phyloP scores from a whole-genome alignment of 2,113 vertebrate species.

The Steatornis caripensis region DNA sequence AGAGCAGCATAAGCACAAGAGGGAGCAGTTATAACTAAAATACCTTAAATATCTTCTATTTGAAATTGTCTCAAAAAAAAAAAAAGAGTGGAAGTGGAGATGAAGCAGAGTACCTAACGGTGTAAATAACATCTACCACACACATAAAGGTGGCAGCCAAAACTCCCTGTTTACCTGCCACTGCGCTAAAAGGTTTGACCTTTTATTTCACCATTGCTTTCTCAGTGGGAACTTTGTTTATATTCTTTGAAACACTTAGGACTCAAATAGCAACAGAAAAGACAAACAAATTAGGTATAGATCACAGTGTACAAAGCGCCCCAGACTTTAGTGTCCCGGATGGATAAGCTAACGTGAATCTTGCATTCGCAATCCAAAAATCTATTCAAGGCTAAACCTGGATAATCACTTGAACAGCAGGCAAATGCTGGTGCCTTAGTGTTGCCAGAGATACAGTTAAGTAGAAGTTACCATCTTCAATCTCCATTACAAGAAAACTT shows the following conservation, averaged over 20 bases:
- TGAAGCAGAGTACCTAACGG: neutral
- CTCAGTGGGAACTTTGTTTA: neutral
- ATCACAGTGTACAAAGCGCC: neutral
- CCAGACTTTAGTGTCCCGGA: neutral
- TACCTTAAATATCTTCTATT: neutral
- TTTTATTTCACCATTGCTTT: neutral
- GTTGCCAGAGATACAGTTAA: neutral
- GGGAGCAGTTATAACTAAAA: slow-evolving; percentile 3
- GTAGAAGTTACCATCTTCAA: neutral
- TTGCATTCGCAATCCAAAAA: neutral
- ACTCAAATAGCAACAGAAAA: neutral
- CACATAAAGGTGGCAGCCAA: neutral
- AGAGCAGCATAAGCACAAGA: neutral
- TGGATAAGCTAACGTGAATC: neutral
- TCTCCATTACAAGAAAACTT: neutral
- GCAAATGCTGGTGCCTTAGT: neutral
- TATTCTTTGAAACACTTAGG: neutral
- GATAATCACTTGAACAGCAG: neutral
- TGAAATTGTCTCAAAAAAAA: neutral
- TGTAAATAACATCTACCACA: neutral
- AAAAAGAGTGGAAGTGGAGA: neutral
- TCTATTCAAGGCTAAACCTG: neutral
- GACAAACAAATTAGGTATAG: neutral
- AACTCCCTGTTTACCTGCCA: neutral
- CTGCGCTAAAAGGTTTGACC: neutral